These are phyloP conservation scores for Cebus imitator DNA, from an alignment of 2,113 vertebrate genomes.

Conservation along the genomic window DNA sequence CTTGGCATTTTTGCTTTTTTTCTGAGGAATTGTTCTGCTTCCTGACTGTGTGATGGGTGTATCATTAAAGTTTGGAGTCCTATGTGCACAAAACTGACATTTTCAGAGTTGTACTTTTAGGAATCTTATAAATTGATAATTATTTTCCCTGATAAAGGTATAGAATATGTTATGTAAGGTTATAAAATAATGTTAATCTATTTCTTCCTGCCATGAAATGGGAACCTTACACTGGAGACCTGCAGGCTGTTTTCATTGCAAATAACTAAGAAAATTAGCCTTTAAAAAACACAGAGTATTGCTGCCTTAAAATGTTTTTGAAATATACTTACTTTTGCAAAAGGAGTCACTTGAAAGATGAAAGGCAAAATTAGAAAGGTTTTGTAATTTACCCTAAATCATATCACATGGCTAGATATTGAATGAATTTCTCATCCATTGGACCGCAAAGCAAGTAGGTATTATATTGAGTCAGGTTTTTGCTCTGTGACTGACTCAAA, in stretches of 20 bases:
- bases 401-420: neutral
- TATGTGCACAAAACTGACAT: neutral
- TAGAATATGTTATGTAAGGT: neutral
- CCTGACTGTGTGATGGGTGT: neutral
- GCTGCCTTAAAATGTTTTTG: conserved; percentile 18
- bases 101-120: conserved; percentile 14
- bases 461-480: neutral
- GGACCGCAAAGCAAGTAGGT: neutral
- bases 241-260: neutral
- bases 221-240: neutral
- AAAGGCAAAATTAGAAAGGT: neutral
- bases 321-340: conserved; percentile 10
- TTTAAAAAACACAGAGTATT: conserved; percentile 4
- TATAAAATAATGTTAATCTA: neutral
- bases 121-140: neutral
- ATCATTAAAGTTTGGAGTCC: neutral
- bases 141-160: neutral
- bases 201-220: neutral
- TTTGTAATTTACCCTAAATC: neutral
- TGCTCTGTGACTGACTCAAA: neutral
- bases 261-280: neutral
- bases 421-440: neutral
- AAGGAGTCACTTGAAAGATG: conserved; percentile 6
- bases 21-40: neutral
- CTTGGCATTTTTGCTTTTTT: neutral